These are phyloP conservation scores for Cyprinella venusta DNA, from an alignment of 2,797 vertebrate genomes.

Conservation along the genomic window DNA sequence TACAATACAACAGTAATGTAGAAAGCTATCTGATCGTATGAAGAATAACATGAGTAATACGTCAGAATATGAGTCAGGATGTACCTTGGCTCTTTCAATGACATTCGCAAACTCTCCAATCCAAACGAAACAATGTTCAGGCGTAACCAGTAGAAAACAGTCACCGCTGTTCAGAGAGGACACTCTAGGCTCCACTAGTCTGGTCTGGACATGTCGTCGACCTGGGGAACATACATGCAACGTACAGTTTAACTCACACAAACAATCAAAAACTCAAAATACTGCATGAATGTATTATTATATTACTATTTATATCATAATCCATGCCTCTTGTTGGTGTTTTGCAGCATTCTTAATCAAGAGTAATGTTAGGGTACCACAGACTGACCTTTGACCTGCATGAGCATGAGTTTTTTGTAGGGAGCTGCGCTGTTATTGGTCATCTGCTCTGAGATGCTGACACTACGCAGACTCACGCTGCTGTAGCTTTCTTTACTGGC, in stretches of 20 bases:
- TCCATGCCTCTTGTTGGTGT: background rate
- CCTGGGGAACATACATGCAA: slow-evolving; percentile 76
- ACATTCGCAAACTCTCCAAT: slow-evolving; percentile 96
- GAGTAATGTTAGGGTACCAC: background rate
- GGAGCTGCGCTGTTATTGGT: slow-evolving; percentile 96
- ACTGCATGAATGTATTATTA: background rate
- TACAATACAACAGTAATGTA: background rate
- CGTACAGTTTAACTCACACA: background rate
- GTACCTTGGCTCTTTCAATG: slow-evolving; percentile 96
- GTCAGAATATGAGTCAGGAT: background rate
- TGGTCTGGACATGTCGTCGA: slow-evolving; percentile 94
- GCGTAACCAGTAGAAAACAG: slow-evolving; percentile 92
- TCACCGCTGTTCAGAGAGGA: slow-evolving; percentile 97
- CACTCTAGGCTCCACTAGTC: slow-evolving; percentile 93
- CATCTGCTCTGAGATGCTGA: slow-evolving; percentile 89
- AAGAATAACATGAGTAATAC: background rate
- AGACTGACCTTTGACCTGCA: slow-evolving; percentile 93
- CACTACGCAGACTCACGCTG: slow-evolving; percentile 88
- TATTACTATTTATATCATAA: background rate
- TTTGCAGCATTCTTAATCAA: background rate
- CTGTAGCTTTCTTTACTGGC: slow-evolving; percentile 97
- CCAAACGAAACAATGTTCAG: slow-evolving; percentile 92
- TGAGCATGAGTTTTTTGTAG: slow-evolving; percentile 92
- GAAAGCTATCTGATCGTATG: background rate
- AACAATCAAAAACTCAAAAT: background rate